These are phyloP conservation scores for Dicycla oo DNA, from an alignment of 2,888 invertebrate species.

Conservation along the genomic window DNA sequence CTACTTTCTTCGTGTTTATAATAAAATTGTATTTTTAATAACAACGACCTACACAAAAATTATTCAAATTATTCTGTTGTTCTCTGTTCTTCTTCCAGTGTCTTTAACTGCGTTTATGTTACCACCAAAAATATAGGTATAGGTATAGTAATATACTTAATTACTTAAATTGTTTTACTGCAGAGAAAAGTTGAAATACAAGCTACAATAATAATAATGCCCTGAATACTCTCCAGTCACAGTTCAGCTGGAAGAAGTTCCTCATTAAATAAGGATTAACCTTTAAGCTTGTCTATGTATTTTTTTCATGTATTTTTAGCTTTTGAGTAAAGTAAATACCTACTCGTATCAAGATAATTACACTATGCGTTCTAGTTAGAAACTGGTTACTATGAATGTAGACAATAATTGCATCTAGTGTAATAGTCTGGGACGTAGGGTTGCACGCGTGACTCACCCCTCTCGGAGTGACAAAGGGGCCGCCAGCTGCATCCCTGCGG, in stretches of 20 bases:
- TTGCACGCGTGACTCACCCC: conserved; percentile 55
- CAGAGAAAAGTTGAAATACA: not conserved
- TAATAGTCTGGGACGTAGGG: conserved; percentile 30
- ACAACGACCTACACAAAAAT: not conserved
- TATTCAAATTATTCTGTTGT: not conserved
- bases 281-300: not conserved
- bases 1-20: not conserved
- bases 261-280: not conserved
- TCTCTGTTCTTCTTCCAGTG: not conserved
- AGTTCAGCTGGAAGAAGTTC: not conserved
- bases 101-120: not conserved
- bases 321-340: not conserved
- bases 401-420: conserved; percentile 47
- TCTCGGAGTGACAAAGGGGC: conserved; percentile 51
- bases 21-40: not conserved
- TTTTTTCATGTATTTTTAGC: too few relatives aligned
- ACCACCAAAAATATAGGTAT: not conserved
- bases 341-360: conserved; percentile 40
- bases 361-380: conserved; percentile 28
- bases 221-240: not conserved
- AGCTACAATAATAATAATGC: not conserved
- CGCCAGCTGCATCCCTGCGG: conserved; percentile 74
- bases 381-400: conserved; percentile 40
- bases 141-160: not conserved
- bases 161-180: not conserved